Percentiles rank a stretch among this genome's conserved stretches.
Evolutionary conservation across 2,797 vertebrate species (phyloP).

Genomic region (Gouania willdenowi): DNA sequence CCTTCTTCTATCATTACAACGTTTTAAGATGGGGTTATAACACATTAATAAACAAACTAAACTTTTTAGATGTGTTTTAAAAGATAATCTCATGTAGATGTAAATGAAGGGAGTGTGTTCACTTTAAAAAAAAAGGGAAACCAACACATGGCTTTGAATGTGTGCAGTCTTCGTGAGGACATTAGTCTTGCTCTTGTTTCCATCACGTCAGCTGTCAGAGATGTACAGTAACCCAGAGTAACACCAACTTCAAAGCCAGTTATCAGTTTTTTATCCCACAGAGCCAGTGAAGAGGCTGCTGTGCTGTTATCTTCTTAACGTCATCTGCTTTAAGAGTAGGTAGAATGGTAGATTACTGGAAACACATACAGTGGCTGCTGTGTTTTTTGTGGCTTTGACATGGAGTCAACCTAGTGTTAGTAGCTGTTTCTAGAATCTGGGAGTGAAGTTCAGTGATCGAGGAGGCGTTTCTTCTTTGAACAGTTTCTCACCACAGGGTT

Average conservation of each 20-base stretch:
- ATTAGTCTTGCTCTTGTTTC: slow-evolving; percentile 58
- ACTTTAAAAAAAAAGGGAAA: slow-evolving; percentile 26
- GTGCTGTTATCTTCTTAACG: slow-evolving; percentile 56
- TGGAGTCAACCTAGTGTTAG: slow-evolving; percentile 61
- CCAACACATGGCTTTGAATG: slow-evolving; percentile 64
- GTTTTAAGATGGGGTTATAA: too few species aligned
- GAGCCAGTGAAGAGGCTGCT: slow-evolving; percentile 31
- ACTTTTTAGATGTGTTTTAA: too few species aligned
- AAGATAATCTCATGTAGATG: too few species aligned
- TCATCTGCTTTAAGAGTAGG: slow-evolving; percentile 56
- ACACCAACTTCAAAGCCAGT: slow-evolving; percentile 45
- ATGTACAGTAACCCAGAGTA: slow-evolving; percentile 44
- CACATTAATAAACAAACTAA: too few species aligned
- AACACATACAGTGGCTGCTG: slow-evolving; percentile 63
- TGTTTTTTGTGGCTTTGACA: slow-evolving; percentile 65
- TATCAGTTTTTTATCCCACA: slow-evolving; percentile 37
- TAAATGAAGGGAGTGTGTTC: slow-evolving; percentile 1
- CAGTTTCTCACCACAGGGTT: too few species aligned
- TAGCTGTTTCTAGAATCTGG: slow-evolving; percentile 39
- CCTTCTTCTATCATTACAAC: too few species aligned
- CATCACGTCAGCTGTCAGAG: slow-evolving; percentile 63
- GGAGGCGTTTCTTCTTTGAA: too few species aligned
- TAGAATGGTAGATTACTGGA: slow-evolving; percentile 74
- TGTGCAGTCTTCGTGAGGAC: slow-evolving; percentile 65
- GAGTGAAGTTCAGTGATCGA: slow-evolving; percentile 37